A percentile compares a stretch with the other conserved stretches of the same genome.
These are phyloP conservation scores for Zapus hudsonius DNA, from an alignment of 2,113 vertebrate genomes.

Conservation along the genomic window DNA sequence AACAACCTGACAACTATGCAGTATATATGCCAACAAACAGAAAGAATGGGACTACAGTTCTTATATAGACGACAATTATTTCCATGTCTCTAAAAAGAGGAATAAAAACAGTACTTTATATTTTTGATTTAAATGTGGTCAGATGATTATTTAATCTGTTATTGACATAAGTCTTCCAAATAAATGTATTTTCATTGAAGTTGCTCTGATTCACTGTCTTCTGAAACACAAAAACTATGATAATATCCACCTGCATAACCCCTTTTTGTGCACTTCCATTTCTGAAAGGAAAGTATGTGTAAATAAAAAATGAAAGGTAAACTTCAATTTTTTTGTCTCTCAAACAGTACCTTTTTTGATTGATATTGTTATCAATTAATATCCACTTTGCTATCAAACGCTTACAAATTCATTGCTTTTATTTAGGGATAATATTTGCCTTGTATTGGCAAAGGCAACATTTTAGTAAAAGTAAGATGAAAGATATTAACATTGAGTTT, in stretches of 20 bases:
- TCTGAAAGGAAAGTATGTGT: background rate
- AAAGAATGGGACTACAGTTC: background rate
- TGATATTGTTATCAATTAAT: background rate
- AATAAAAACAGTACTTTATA: background rate
- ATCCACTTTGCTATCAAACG: background rate
- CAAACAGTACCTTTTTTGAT: background rate
- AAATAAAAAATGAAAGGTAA: background rate
- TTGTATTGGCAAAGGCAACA: background rate
- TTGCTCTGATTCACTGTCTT: background rate
- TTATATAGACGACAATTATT: background rate
- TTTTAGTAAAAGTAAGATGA: background rate
- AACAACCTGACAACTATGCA: background rate
- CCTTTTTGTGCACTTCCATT: background rate
- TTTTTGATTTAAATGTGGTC: background rate
- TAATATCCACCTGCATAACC: background rate
- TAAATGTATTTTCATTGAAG: background rate
- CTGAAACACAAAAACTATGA: background rate
- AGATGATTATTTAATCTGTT: background rate
- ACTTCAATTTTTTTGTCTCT: background rate
- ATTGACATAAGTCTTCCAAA: background rate
- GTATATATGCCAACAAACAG: background rate
- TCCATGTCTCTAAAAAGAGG: conserved; percentile 7
- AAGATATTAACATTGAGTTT: background rate
- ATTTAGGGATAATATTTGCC: background rate
- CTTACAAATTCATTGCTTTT: background rate